phyloP scores from a whole-genome alignment of 2,113 vertebrate genomes.

The Emydura subglobosa region DNA sequence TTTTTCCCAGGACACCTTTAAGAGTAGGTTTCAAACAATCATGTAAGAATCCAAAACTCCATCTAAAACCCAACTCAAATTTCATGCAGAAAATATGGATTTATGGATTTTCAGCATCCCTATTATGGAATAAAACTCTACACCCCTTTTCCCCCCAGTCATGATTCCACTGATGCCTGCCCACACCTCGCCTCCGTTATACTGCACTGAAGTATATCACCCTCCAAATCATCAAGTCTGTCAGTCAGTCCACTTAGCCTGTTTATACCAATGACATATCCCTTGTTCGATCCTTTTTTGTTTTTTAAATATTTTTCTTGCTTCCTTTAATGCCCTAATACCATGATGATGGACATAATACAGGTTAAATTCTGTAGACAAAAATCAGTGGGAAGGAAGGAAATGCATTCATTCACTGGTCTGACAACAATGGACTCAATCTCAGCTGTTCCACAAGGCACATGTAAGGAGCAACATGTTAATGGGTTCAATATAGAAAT shows the following conservation, averaged over 20 bases:
- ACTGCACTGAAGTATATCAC: not conserved
- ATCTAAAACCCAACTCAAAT: not conserved
- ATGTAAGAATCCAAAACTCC: not conserved
- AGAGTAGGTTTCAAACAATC: not conserved
- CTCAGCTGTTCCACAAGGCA: not conserved
- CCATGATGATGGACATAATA: not conserved
- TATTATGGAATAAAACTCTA: not conserved
- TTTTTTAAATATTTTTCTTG: not conserved
- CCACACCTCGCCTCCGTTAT: not conserved
- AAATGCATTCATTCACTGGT: not conserved
- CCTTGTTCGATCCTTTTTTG: not conserved
- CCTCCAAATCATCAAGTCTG: no score
- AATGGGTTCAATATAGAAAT: not conserved
- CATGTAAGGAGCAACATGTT: not conserved
- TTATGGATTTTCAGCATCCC: not conserved
- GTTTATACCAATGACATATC: not conserved
- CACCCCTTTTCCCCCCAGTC: not conserved
- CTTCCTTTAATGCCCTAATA: not conserved
- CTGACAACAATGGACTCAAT: not conserved
- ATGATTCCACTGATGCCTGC: not conserved
- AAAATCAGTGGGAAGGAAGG: slow-evolving; percentile 1
- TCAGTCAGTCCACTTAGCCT: not conserved
- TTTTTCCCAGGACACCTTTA: not conserved
- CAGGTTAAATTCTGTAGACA: not conserved
- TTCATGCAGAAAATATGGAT: not conserved